phyloP scores from a whole-genome alignment of 2,797 vertebrate species.

The Lemur catta region DNA sequence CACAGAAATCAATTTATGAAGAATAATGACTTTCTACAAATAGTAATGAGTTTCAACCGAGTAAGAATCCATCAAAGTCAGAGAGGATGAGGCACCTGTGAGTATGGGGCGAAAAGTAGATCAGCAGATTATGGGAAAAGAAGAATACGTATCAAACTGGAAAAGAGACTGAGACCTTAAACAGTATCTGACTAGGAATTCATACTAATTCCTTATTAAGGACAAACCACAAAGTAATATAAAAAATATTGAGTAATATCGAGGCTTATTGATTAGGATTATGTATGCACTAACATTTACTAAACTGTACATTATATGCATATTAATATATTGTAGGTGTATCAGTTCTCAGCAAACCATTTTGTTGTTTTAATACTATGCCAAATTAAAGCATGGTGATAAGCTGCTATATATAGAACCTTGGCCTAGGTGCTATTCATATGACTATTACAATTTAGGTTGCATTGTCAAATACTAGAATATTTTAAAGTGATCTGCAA shows the following conservation, averaged over 20 bases:
- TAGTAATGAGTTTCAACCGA: background rate
- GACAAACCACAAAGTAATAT: background rate
- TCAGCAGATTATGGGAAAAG: background rate
- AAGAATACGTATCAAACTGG: too few relatives aligned
- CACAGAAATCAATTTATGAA: slow-evolving; percentile 36
- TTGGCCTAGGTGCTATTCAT: background rate
- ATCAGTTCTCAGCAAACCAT: background rate
- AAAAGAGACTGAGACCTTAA: background rate
- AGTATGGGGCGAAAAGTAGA: background rate
- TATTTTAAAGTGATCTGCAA: slow-evolving; percentile 40
- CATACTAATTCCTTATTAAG: background rate
- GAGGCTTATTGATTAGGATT: background rate
- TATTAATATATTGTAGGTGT: background rate
- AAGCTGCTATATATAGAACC: background rate
- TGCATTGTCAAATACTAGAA: background rate
- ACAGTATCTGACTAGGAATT: background rate
- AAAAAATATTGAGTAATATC: background rate
- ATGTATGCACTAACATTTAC: background rate
- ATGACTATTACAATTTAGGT: background rate
- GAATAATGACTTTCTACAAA: slow-evolving; percentile 20
- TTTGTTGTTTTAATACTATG: slow-evolving; percentile 22
- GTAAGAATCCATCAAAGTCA: background rate
- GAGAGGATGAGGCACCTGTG: background rate
- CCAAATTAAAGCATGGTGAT: background rate
- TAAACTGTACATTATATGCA: background rate